Evolutionary conservation across 1,140 invertebrate species (phyloP).

Genomic region (Drosophila azteca): DNA sequence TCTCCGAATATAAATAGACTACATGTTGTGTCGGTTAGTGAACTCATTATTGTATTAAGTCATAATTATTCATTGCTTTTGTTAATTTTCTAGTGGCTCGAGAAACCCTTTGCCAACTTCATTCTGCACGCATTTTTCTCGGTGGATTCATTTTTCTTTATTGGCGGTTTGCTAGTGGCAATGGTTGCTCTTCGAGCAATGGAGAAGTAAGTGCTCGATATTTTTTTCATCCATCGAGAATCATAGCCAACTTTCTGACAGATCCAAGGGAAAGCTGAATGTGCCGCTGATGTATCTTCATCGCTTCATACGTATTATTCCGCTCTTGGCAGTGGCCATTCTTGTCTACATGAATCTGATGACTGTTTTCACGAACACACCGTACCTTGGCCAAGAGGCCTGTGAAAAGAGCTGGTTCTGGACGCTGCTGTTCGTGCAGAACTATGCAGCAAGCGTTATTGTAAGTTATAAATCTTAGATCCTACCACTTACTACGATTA

Average conservation of each 20-base stretch:
- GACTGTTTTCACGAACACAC: not conserved
- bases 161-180: conserved; percentile 88
- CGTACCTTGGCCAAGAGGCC: conserved; percentile 59
- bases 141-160: conserved; percentile 88
- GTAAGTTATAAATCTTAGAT: not conserved
- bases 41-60: not conserved
- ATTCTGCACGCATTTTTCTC: conserved; percentile 85
- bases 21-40: conserved; percentile 19
- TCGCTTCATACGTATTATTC: conserved; percentile 60
- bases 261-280: conserved; percentile 60
- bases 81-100: conserved; percentile 59
- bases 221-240: too few relatives aligned
- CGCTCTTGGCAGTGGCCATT: conserved; percentile 46
- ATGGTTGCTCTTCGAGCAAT: conserved; percentile 87
- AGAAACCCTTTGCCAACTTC: conserved; percentile 85
- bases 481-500: too few relatives aligned
- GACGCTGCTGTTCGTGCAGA: conserved; percentile 57
- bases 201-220: conserved; percentile 85
- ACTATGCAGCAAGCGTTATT: conserved; percentile 47
- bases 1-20: conserved; percentile 64
- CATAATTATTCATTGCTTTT: not conserved
- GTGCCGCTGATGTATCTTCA: conserved; percentile 63
- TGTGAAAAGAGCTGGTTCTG: conserved; percentile 61
- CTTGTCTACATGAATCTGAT: conserved; percentile 52
- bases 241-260: not conserved